phyloP scores from a whole-genome alignment of 2,113 vertebrate species.

The Centrocercus urophasianus region DNA sequence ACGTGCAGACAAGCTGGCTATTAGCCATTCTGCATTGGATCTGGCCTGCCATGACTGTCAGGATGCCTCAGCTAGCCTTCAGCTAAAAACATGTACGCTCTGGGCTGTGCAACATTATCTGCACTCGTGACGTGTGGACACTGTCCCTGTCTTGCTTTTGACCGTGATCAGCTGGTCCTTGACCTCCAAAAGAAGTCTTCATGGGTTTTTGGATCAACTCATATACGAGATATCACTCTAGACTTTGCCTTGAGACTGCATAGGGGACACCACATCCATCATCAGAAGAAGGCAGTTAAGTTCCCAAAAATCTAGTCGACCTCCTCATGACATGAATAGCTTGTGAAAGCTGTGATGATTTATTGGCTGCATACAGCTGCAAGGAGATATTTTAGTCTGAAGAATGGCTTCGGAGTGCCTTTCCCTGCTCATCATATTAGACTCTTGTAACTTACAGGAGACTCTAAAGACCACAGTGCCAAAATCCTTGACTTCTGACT shows the following conservation, averaged over 20 bases:
- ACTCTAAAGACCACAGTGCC: background rate
- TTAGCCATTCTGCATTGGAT: background rate
- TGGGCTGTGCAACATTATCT: background rate
- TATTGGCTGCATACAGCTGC: background rate
- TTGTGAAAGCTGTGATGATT: background rate
- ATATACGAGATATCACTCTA: background rate
- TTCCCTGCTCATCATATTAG: background rate
- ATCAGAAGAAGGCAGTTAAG: background rate
- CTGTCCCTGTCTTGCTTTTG: background rate
- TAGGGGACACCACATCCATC: accelerated
- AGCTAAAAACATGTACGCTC: accelerated
- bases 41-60: background rate
- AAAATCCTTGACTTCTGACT: background rate
- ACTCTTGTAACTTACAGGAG: background rate
- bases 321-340: background rate
- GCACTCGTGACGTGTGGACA: background rate
- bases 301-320: background rate
- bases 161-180: accelerated
- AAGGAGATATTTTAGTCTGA: background rate
- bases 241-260: background rate
- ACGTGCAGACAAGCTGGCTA: background rate
- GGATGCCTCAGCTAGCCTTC: background rate
- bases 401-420: background rate
- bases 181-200: background rate
- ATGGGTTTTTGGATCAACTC: background rate